Evolutionary conservation across 2,113 vertebrate species (phyloP).

Genomic region (Centropus unirufus): DNA sequence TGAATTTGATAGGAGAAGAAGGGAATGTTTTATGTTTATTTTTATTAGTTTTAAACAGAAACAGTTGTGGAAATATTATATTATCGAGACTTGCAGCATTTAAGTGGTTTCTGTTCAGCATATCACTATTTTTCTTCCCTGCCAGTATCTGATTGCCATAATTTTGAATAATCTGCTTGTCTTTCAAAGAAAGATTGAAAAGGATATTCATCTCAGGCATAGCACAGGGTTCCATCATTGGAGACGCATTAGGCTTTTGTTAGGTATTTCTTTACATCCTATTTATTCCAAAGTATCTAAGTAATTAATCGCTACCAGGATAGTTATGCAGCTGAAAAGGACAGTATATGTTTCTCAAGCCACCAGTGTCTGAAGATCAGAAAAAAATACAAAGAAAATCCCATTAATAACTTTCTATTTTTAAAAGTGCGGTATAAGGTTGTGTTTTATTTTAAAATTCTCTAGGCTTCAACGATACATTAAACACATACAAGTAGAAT

Average conservation of each 20-base stretch:
- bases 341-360: constrained; percentile 6
- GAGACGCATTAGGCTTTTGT: constrained; percentile 48
- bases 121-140: constrained; percentile 68
- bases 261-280: constrained; percentile 24
- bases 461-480: neutral
- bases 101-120: constrained; percentile 75
- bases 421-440: neutral
- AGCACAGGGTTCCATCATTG: neutral
- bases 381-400: constrained; percentile 31
- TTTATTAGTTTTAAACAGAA: constrained; percentile 85
- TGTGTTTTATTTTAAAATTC: constrained; percentile 54
- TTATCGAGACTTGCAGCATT: constrained; percentile 69
- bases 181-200: constrained; percentile 68
- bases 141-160: constrained; percentile 70
- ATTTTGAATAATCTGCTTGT: constrained; percentile 76
- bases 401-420: constrained; percentile 19
- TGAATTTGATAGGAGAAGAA: constrained; percentile 80
- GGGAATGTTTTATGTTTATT: constrained; percentile 81
- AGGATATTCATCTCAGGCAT: constrained; percentile 52
- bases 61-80: constrained; percentile 82
- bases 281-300: constrained; percentile 44
- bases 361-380: neutral
- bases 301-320: constrained; percentile 26
- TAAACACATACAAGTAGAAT: neutral
- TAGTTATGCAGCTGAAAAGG: neutral